phyloP scores from a whole-genome alignment of 1,140 invertebrate species.

The Panonychus citri region DNA sequence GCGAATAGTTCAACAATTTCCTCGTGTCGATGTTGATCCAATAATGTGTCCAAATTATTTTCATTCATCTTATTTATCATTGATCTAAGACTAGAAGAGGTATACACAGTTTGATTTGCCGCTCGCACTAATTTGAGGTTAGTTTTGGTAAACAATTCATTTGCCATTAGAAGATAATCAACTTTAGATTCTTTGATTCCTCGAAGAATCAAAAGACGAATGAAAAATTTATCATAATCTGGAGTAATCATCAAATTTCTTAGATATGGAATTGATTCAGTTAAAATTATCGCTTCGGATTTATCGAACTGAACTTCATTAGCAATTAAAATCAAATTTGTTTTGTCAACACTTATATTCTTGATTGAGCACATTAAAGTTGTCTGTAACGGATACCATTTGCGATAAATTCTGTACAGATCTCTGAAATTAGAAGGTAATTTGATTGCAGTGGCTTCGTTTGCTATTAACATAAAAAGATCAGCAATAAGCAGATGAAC shows the following conservation, averaged over 20 bases:
- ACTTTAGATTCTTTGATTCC: slow-evolving; percentile 6
- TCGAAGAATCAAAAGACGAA: slow-evolving; percentile 5
- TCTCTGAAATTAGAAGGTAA: slow-evolving; percentile 1
- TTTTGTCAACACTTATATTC: slow-evolving; percentile 3
- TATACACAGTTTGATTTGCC: slow-evolving; percentile 4
- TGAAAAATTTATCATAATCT: slow-evolving; percentile 4
- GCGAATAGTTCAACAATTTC: slow-evolving; percentile 6
- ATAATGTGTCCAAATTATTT: not conserved
- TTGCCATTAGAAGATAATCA: slow-evolving; percentile 2
- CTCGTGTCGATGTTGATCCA: slow-evolving; percentile 5
- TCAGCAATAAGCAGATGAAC: slow-evolving; percentile 4
- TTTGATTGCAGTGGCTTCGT: not conserved
- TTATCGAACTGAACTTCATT: slow-evolving; percentile 6
- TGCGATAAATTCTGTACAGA: slow-evolving; percentile 7
- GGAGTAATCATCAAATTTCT: not conserved
- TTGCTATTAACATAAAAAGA: not conserved
- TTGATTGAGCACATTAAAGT: not conserved
- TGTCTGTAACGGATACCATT: slow-evolving; percentile 1
- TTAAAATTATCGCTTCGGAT: slow-evolving; percentile 3
- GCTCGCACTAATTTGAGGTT: not conserved
- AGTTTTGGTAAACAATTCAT: not conserved
- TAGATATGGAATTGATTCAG: not conserved
- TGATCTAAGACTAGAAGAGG: not conserved
- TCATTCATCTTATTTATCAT: not conserved
- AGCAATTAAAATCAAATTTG: slow-evolving; percentile 1